Evolutionary conservation across 2,113 vertebrate genomes (phyloP).

Genomic region (Mystacornis crossleyi): DNA sequence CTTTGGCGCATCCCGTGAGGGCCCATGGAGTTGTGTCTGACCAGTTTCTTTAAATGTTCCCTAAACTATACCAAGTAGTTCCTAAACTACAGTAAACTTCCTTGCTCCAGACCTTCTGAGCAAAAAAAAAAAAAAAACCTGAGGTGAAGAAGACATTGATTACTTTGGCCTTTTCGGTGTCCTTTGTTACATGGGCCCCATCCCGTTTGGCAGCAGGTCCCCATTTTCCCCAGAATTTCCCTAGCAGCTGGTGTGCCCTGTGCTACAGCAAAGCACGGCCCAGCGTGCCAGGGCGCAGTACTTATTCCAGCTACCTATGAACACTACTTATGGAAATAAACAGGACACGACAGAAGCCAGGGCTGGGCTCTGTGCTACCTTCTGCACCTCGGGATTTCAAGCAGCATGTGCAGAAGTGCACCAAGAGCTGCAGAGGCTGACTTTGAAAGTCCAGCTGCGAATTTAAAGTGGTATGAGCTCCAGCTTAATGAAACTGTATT

Average conservation of each 20-base stretch:
- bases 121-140: neutral
- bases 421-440: neutral
- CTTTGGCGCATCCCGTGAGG: neutral
- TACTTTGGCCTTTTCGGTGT: neutral
- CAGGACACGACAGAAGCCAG: neutral
- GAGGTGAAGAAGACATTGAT: neutral
- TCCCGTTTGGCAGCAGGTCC: neutral
- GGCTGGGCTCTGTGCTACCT: neutral
- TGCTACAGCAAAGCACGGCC: neutral
- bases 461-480: neutral
- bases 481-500: conserved; percentile 6
- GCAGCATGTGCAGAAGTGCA: neutral
- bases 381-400: neutral
- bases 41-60: neutral
- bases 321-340: neutral
- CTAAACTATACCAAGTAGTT: neutral
- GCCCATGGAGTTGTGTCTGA: neutral
- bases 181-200: neutral
- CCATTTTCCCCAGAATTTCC: neutral
- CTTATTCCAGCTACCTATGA: neutral
- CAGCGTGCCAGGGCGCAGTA: rapidly evolving
- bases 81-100: neutral
- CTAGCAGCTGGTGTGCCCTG: neutral
- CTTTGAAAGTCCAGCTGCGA: conserved; percentile 9
- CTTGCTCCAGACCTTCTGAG: neutral